phyloP scores from a whole-genome alignment of 92 coral and sea anemone species.

The Anthopleura xanthogrammica region DNA sequence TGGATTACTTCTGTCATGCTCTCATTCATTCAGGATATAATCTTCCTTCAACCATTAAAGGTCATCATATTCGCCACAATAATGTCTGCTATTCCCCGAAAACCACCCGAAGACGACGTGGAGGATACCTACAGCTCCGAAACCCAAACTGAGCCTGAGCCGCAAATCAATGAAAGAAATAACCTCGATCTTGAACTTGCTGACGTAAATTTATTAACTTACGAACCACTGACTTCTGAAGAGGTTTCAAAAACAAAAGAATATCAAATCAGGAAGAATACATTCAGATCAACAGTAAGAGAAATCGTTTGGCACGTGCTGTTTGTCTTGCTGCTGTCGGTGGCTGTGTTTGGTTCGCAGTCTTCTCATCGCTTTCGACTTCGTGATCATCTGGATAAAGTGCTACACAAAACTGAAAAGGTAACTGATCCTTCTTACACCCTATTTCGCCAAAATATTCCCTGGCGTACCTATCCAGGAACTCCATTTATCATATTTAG shows the following conservation, averaged over 20 bases:
- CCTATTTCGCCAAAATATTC: too few relatives aligned
- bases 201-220: background rate
- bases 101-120: slow-evolving; percentile 69
- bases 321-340: slow-evolving; percentile 49
- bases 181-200: background rate
- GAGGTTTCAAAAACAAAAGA: slow-evolving; percentile 20
- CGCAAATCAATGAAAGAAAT: too few relatives aligned
- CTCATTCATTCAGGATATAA: slow-evolving; percentile 70
- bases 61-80: slow-evolving; percentile 57
- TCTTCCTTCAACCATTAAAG: slow-evolving; percentile 71
- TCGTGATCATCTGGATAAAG: slow-evolving; percentile 43
- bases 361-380: slow-evolving; percentile 32
- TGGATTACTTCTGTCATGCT: slow-evolving; percentile 73
- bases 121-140: background rate
- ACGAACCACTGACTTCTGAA: slow-evolving; percentile 19
- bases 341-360: slow-evolving; percentile 52
- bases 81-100: slow-evolving; percentile 60
- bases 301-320: slow-evolving; percentile 41
- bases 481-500: too few relatives aligned
- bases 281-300: slow-evolving; percentile 25
- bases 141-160: too few relatives aligned
- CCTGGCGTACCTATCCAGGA: too few relatives aligned
- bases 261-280: slow-evolving; percentile 22
- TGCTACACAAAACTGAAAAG: slow-evolving; percentile 45
- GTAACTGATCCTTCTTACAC: background rate